phyloP scores from a whole-genome alignment of 2,888 invertebrate species.

The Noctua janthe region DNA sequence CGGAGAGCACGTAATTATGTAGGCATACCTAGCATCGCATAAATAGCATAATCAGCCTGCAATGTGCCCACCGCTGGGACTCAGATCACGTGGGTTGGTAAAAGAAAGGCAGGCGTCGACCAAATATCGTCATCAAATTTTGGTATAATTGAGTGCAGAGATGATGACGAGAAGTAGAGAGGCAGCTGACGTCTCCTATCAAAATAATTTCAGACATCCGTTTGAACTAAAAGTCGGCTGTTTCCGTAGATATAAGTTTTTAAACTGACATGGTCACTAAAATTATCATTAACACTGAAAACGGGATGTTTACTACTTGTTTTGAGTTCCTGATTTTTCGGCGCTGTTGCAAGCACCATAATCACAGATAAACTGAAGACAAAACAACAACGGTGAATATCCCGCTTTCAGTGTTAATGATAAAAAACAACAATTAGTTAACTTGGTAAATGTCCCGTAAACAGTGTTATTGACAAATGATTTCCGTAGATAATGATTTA shows the following conservation, averaged over 20 bases:
- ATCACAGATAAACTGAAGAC: no score
- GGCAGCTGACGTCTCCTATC: background rate
- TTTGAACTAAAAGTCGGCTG: background rate
- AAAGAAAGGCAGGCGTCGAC: background rate
- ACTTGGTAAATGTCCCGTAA: no score
- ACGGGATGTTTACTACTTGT: no score
- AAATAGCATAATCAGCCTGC: background rate
- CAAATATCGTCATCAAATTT: background rate
- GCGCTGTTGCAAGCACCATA: no score
- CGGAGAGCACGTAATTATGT: background rate
- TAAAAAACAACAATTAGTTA: no score
- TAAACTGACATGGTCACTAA: no score
- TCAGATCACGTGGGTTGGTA: background rate
- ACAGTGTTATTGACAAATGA: no score
- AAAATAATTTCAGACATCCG: background rate
- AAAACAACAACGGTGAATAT: no score
- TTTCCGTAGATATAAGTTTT: background rate
- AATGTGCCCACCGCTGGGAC: background rate
- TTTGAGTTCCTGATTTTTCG: no score
- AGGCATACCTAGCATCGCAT: background rate
- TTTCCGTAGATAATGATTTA: constrained; percentile 4
- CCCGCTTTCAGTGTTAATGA: no score
- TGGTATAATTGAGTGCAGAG: background rate
- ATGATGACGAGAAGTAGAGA: background rate
- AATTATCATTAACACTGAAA: no score